Conservation (phyloP, 2,888 invertebrate genomes). For the Epirrhoe alternata region DNA sequence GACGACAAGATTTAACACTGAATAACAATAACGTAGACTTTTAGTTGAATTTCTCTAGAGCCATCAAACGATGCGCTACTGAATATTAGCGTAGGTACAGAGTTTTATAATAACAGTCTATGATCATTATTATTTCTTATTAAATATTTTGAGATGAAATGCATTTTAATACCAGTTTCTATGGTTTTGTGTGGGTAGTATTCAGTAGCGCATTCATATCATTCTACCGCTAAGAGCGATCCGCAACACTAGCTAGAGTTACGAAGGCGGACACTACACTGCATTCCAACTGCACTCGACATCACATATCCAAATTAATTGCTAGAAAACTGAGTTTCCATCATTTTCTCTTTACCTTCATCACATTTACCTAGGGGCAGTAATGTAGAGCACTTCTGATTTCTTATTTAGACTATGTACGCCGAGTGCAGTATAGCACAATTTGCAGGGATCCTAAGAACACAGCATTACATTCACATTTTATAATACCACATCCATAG, state of each 20-base stretch:
- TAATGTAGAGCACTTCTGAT: conserved; percentile 6
- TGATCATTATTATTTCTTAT: background rate
- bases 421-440: conserved; percentile 66
- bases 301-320: conserved; percentile 18
- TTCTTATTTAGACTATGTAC: conserved; percentile 31
- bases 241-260: conserved; percentile 78
- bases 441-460: conserved; percentile 73
- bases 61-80: conserved; percentile 70
- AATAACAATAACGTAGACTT: conserved; percentile 82
- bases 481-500: conserved; percentile 79
- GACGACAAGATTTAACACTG: conserved; percentile 84
- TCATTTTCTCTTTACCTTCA: background rate
- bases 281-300: conserved; percentile 65
- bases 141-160: background rate
- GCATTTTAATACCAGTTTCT: conserved; percentile 8
- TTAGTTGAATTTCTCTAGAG: conserved; percentile 74
- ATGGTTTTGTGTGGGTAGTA: conserved; percentile 55
- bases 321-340: background rate
- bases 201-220: conserved; percentile 55
- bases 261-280: conserved; percentile 79
- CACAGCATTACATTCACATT: conserved; percentile 78
- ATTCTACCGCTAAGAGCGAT: conserved; percentile 77
- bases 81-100: conserved; percentile 53
- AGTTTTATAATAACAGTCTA: background rate
- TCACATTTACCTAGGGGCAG: background rate